Evolutionary conservation across 2,888 invertebrate genomes (phyloP).

Genomic region (Isoperla grammatica): DNA sequence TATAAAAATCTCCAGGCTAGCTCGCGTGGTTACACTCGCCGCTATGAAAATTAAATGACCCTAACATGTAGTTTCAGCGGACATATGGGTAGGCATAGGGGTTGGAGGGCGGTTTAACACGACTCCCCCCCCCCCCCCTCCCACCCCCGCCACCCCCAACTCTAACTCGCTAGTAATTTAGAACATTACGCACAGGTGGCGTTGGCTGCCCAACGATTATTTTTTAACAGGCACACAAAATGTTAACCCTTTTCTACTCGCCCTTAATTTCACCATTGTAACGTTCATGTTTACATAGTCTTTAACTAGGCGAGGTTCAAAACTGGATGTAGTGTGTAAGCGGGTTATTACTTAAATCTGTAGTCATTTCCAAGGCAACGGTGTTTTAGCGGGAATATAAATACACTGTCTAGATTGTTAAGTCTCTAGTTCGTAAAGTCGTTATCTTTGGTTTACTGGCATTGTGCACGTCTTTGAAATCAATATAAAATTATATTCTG

Average conservation of each 20-base stretch:
- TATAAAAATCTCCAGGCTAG: too few relatives aligned
- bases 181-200: conserved; percentile 29
- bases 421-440: too few relatives aligned
- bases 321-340: too few relatives aligned
- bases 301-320: too few relatives aligned
- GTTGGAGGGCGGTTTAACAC: conserved; percentile 21
- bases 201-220: conserved; percentile 24
- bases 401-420: too few relatives aligned
- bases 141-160: conserved; percentile 6
- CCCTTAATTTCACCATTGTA: conserved; percentile 9
- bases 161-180: conserved; percentile 27
- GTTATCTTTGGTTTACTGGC: too few relatives aligned
- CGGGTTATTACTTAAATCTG: too few relatives aligned
- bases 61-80: conserved; percentile 24
- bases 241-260: conserved; percentile 7
- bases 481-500: too few relatives aligned
- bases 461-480: too few relatives aligned
- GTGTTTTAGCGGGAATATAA: too few relatives aligned
- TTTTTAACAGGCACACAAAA: conserved; percentile 26
- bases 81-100: conserved; percentile 3
- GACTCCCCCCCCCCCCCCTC: conserved; percentile 9
- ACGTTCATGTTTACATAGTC: too few relatives aligned
- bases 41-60: conserved; percentile 31
- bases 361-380: too few relatives aligned
- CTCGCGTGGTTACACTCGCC: conserved; percentile 24